A percentile compares a stretch with the other conserved stretches of the same genome.
These are phyloP conservation scores for Artibeus jamaicensis DNA, from an alignment of 2,797 vertebrate genomes.

Conservation along the genomic window DNA sequence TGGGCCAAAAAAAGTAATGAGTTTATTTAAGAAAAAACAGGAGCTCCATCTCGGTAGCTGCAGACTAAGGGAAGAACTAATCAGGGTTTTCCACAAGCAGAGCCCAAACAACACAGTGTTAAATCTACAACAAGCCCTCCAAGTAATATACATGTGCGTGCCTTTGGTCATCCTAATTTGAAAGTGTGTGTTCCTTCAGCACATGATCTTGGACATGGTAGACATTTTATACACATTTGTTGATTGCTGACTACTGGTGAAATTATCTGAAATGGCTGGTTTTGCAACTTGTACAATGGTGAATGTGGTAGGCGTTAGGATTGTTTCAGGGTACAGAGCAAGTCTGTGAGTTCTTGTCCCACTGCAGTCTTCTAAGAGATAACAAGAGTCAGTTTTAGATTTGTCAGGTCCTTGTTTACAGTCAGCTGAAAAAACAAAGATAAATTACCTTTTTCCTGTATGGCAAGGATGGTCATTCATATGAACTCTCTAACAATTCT, in stretches of 20 bases:
- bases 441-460: neutral
- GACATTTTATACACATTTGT: neutral
- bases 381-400: neutral
- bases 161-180: neutral
- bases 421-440: neutral
- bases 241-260: neutral
- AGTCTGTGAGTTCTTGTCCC: neutral
- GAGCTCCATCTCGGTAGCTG: neutral
- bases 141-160: neutral
- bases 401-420: neutral
- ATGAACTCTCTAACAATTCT: neutral
- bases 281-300: neutral
- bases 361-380: neutral
- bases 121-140: neutral
- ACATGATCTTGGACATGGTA: neutral
- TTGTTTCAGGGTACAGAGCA: neutral
- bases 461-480: neutral
- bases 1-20: neutral
- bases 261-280: conserved; percentile 22
- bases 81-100: neutral
- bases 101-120: neutral
- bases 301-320: neutral
- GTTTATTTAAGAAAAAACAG: neutral
- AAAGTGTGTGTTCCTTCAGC: neutral
- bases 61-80: neutral